A percentile compares a stretch with the other conserved stretches of the same genome.
These are phyloP conservation scores for Bradysia coprophila DNA, from an alignment of 1,140 invertebrate species.

Conservation along the genomic window DNA sequence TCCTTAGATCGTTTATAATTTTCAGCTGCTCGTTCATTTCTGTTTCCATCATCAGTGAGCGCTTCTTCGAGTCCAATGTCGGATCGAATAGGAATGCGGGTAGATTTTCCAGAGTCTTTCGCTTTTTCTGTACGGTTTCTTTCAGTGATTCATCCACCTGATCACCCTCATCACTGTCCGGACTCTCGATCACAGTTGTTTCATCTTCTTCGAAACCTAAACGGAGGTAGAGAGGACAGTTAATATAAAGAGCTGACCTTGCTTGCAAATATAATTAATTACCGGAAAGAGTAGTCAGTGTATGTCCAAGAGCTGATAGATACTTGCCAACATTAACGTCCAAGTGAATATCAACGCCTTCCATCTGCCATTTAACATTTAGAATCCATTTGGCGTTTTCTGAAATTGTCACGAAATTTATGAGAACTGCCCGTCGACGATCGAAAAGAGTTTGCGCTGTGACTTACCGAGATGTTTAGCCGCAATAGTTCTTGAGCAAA, in stretches of 20 bases:
- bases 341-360: conserved; percentile 92
- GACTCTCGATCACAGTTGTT: conserved; percentile 40
- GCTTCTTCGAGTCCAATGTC: conserved; percentile 66
- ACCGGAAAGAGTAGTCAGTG: conserved; percentile 80
- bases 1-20: conserved; percentile 80
- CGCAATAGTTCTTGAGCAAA: conserved; percentile 79
- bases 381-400: conserved; percentile 97
- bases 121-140: neutral
- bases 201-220: conserved; percentile 69
- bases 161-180: conserved; percentile 63
- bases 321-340: conserved; percentile 94
- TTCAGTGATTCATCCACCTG: conserved; percentile 6
- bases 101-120: conserved; percentile 45
- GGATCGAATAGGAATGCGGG: conserved; percentile 76
- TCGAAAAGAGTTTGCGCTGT: neutral
- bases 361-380: conserved; percentile 98
- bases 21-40: conserved; percentile 94
- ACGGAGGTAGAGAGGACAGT: neutral
- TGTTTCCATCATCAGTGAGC: conserved; percentile 86
- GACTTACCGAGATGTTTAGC: conserved; percentile 45
- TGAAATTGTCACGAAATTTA: conserved; percentile 15
- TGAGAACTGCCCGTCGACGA: too few relatives aligned
- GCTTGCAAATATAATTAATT: conserved; percentile 10
- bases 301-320: conserved; percentile 80
- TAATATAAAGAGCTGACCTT: conserved; percentile 1